These are phyloP conservation scores for Drosophila borborema DNA, from an alignment of 2,888 invertebrate genomes.

Conservation along the genomic window DNA sequence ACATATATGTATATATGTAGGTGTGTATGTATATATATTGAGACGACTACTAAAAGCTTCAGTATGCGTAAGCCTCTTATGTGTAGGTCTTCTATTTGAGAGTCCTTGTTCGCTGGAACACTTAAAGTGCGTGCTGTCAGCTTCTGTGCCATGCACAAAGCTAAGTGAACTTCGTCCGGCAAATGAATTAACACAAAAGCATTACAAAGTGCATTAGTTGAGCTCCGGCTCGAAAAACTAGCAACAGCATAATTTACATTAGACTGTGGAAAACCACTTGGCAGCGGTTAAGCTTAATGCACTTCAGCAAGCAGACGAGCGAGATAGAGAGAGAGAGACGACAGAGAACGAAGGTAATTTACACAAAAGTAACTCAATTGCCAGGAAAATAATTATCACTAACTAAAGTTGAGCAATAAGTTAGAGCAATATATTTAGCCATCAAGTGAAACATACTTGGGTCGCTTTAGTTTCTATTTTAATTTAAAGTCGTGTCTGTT, in stretches of 20 bases:
- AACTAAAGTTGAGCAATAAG: constrained; percentile 1
- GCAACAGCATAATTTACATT: not conserved
- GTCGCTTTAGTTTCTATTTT: not conserved
- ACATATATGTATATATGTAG: no score
- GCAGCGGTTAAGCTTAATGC: not conserved
- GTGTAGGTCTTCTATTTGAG: not conserved
- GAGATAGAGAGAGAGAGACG: not conserved
- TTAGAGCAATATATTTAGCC: not conserved
- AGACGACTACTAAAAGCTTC: not conserved
- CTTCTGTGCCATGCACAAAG: not conserved
- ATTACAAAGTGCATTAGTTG: constrained; percentile 8
- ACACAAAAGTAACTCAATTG: not conserved
- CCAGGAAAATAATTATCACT: constrained; percentile 5
- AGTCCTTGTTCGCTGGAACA: not conserved
- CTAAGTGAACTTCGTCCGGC: constrained; percentile 1
- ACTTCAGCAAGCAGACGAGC: not conserved
- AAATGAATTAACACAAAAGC: constrained; percentile 8
- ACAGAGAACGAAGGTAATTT: not conserved
- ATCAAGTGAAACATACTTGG: not conserved
- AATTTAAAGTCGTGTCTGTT: not conserved
- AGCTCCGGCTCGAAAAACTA: not conserved
- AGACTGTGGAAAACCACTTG: not conserved
- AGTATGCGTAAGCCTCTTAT: not conserved
- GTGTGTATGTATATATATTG: not conserved
- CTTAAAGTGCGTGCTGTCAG: not conserved